A percentile compares a stretch with the other conserved stretches of the same genome.
These are phyloP conservation scores for Orthosia gothica DNA, from an alignment of 2,888 invertebrate genomes.

Conservation along the genomic window DNA sequence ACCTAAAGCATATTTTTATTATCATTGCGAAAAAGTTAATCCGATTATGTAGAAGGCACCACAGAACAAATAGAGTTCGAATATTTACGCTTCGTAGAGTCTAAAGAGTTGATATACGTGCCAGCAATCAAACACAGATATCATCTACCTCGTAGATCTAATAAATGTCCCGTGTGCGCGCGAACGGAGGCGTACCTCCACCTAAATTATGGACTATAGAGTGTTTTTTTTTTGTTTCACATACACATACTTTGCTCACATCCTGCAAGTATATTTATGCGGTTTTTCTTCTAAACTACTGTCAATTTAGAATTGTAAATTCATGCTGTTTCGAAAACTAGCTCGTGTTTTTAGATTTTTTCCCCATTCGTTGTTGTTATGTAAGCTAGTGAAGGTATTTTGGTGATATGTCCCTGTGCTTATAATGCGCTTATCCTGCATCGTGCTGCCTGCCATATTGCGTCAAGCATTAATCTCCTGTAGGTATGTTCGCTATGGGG, in stretches of 20 bases:
- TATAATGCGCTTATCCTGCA: slow-evolving; percentile 63
- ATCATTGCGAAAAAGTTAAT: not conserved
- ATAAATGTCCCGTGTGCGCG: slow-evolving; percentile 77
- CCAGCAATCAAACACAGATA: slow-evolving; percentile 79
- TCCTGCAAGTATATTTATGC: slow-evolving; percentile 24
- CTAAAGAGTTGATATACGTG: slow-evolving; percentile 62
- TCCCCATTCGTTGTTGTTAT: slow-evolving; percentile 14
- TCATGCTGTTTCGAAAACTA: not conserved
- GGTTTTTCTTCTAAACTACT: slow-evolving; percentile 25
- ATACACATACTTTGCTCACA: slow-evolving; percentile 45
- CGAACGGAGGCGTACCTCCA: slow-evolving; percentile 78
- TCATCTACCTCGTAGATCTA: slow-evolving; percentile 74
- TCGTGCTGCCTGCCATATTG: slow-evolving; percentile 33
- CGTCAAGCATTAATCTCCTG: slow-evolving; percentile 41
- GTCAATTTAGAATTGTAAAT: slow-evolving; percentile 1
- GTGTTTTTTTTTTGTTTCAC: slow-evolving; percentile 70
- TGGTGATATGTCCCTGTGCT: slow-evolving; percentile 30
- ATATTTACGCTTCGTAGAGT: slow-evolving; percentile 40
- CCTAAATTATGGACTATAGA: slow-evolving; percentile 77
- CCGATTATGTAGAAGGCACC: not conserved
- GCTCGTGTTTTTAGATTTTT: slow-evolving; percentile 16
- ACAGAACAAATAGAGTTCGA: slow-evolving; percentile 28
- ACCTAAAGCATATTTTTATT: not conserved
- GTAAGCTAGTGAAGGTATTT: slow-evolving; percentile 24
- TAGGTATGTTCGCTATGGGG: slow-evolving; percentile 28